Conservation (phyloP, 2,797 vertebrate species). For the Takifugu rubripes region DNA sequence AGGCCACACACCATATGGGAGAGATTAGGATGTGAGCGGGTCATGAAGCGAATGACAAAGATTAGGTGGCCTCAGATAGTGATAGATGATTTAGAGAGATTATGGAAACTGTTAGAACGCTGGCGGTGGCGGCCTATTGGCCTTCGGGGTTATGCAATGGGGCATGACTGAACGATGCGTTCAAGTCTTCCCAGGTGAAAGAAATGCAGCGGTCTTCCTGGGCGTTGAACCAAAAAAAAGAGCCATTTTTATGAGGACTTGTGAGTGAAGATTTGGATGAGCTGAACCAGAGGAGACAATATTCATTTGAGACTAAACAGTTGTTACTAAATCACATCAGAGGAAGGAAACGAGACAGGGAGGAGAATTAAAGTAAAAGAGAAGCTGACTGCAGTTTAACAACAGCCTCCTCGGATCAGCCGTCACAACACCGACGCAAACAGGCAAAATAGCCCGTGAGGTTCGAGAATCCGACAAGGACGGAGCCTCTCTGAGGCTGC, state of each 20-base stretch:
- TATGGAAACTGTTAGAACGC: conserved; percentile 41
- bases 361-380: neutral
- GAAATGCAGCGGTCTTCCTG: conserved; percentile 10
- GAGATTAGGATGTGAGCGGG: conserved; percentile 67
- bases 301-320: conserved; percentile 39
- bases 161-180: conserved; percentile 13
- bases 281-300: neutral
- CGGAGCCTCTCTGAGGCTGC: too few relatives aligned
- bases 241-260: conserved; percentile 27
- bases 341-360: conserved; percentile 14
- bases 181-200: conserved; percentile 32
- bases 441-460: too few relatives aligned
- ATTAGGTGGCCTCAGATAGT: conserved; percentile 63
- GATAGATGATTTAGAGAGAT: conserved; percentile 70
- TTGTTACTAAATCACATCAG: conserved; percentile 55
- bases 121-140: conserved; percentile 37
- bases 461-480: too few relatives aligned
- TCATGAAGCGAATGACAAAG: conserved; percentile 65
- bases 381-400: too few relatives aligned
- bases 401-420: too few relatives aligned
- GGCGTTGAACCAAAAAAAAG: conserved; percentile 38
- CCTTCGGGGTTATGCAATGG: conserved; percentile 44
- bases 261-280: neutral
- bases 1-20: conserved; percentile 74
- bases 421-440: too few relatives aligned